Percentiles rank a stretch among this genome's conserved stretches.
These are phyloP conservation scores for Diabrotica balteata DNA, from an alignment of 2,888 invertebrate genomes.

Conservation along the genomic window DNA sequence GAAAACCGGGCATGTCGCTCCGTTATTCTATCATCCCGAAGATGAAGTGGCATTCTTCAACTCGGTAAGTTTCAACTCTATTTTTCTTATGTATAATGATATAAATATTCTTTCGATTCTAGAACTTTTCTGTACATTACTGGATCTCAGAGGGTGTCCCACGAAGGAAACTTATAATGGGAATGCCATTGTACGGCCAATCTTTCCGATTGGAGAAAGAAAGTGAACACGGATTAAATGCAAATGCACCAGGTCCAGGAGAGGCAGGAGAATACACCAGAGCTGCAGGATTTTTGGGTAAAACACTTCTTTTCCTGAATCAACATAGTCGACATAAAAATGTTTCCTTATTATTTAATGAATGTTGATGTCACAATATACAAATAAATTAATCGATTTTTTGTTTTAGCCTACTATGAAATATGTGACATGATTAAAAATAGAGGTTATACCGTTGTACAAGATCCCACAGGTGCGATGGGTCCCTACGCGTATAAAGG, in stretches of 20 bases:
- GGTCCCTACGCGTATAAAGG: slow-evolving; percentile 89
- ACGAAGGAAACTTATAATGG: slow-evolving; percentile 83
- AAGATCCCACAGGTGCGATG: slow-evolving; percentile 79
- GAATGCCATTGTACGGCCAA: slow-evolving; percentile 89
- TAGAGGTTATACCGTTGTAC: slow-evolving; percentile 81
- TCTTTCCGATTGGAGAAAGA: slow-evolving; percentile 75
- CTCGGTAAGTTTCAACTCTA: slow-evolving; percentile 64
- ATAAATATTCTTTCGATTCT: slow-evolving; percentile 30
- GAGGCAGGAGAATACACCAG: slow-evolving; percentile 85
- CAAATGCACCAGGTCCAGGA: slow-evolving; percentile 79
- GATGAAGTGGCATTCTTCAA: slow-evolving; percentile 85
- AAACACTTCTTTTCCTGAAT: neutral
- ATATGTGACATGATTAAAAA: slow-evolving; percentile 83
- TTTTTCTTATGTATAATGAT: neutral
- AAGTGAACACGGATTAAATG: slow-evolving; percentile 72
- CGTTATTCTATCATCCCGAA: slow-evolving; percentile 81
- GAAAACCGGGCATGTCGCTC: slow-evolving; percentile 89
- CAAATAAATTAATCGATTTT: neutral
- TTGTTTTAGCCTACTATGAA: slow-evolving; percentile 77
- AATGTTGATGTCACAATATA: too few relatives aligned
- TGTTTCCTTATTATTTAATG: too few relatives aligned
- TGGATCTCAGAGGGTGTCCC: slow-evolving; percentile 89
- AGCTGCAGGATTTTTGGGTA: slow-evolving; percentile 78
- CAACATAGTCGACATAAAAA: too few relatives aligned
- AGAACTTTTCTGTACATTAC: slow-evolving; percentile 88